Conservation (phyloP, 1,140 invertebrate genomes). For the Drosophila tani region DNA sequence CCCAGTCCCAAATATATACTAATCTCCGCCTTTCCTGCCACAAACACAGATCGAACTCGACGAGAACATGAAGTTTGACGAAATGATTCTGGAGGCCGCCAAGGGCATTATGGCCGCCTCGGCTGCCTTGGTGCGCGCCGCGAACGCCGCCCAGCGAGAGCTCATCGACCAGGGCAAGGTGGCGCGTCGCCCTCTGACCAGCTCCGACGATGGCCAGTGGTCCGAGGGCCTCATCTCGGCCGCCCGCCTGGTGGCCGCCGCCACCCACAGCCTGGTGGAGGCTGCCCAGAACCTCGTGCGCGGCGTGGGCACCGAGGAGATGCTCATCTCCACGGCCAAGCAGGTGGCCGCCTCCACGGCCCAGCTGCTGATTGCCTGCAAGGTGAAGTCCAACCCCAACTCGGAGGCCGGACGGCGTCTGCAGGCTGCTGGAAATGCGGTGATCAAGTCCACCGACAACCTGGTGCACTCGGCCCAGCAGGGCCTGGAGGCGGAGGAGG, state of each 20-base stretch:
- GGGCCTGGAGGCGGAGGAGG: slow-evolving; percentile 96
- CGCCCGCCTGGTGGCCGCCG: slow-evolving; percentile 97
- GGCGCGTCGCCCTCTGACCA: slow-evolving; percentile 90
- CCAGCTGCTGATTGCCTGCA: slow-evolving; percentile 98
- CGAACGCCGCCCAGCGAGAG: slow-evolving; percentile 97
- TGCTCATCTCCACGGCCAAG: slow-evolving; percentile 98
- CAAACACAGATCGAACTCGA: slow-evolving; percentile 90
- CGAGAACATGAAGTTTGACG: slow-evolving; percentile 98
- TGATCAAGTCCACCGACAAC: slow-evolving; percentile 99
- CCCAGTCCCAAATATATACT: not conserved
- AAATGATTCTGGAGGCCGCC: slow-evolving; percentile 99
- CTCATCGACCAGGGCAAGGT: slow-evolving; percentile 95
- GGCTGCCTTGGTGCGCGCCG: slow-evolving; percentile 97
- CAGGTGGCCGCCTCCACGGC: slow-evolving; percentile 99
- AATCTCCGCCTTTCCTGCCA: slow-evolving; percentile 1
- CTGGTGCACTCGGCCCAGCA: slow-evolving; percentile 97
- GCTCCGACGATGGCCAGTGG: slow-evolving; percentile 99
- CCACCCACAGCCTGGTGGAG: slow-evolving; percentile 98
- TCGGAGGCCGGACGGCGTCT: slow-evolving; percentile 97
- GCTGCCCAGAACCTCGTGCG: slow-evolving; percentile 98
- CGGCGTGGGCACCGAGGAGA: slow-evolving; percentile 97
- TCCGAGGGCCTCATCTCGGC: slow-evolving; percentile 99
- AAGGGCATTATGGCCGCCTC: slow-evolving; percentile 99
- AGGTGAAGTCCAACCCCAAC: slow-evolving; percentile 98
- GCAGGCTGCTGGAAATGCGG: slow-evolving; percentile 97